These are phyloP conservation scores for Turdus rufiventris DNA, from an alignment of 2,113 vertebrate genomes.

Conservation along the genomic window DNA sequence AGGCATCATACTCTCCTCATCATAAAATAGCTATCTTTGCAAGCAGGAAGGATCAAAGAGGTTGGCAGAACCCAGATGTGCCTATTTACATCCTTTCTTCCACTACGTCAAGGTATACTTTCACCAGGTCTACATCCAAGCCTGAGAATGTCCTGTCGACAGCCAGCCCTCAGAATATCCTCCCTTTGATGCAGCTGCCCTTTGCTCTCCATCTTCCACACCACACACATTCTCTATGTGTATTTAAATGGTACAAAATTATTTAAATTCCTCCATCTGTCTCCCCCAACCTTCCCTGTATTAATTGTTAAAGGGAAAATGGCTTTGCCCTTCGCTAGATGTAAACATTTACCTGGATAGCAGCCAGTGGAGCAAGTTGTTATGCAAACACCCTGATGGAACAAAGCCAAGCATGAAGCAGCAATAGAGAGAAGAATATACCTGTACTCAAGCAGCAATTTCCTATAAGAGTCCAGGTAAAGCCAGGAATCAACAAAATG, in stretches of 20 bases:
- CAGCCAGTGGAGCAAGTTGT: background rate
- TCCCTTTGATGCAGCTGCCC: background rate
- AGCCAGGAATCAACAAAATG: background rate
- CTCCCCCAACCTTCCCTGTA: background rate
- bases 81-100: background rate
- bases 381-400: background rate
- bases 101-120: background rate
- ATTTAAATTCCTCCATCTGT: background rate
- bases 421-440: background rate
- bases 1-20: background rate
- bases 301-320: background rate
- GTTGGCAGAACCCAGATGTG: background rate
- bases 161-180: background rate
- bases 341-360: background rate
- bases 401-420: background rate
- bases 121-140: background rate
- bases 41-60: background rate
- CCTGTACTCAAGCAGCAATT: background rate
- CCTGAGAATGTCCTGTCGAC: background rate
- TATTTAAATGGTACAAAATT: background rate
- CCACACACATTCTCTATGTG: too few relatives aligned
- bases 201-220: background rate
- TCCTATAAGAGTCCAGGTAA: background rate
- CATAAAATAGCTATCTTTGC: background rate
- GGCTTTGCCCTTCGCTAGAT: background rate